Conservation (phyloP, 1,140 invertebrate species). For the Philopotamus ludificatus region DNA sequence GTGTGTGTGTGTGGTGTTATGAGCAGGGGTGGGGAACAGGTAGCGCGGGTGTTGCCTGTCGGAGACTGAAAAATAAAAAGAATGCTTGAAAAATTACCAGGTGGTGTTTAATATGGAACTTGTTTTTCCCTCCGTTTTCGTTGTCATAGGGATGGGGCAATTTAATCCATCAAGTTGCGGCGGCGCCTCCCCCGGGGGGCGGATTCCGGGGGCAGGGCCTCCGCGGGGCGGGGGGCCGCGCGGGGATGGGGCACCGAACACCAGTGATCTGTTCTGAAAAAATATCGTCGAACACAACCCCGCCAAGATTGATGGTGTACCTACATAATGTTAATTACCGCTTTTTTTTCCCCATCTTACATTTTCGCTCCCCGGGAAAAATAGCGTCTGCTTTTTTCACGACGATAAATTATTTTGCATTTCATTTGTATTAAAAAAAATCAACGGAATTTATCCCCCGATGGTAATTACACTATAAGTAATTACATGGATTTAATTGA, state of each 20-base stretch:
- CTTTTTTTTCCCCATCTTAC: constrained; percentile 28
- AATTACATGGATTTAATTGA: neutral
- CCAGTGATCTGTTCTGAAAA: constrained; percentile 33
- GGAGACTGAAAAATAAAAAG: constrained; percentile 49
- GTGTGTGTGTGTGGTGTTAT: neutral
- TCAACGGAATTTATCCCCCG: too few relatives aligned
- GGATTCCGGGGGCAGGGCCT: constrained; percentile 36
- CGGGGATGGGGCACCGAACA: neutral
- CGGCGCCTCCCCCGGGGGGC: constrained; percentile 46
- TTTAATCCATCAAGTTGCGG: constrained; percentile 58
- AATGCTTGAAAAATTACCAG: constrained; percentile 58
- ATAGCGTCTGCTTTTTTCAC: neutral
- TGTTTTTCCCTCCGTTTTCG: constrained; percentile 56
- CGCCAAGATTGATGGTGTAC: constrained; percentile 37
- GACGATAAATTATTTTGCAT: neutral
- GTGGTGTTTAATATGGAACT: constrained; percentile 55
- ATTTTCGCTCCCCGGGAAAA: neutral
- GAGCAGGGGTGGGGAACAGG: constrained; percentile 5
- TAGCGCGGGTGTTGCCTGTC: constrained; percentile 24
- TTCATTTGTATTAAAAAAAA: neutral
- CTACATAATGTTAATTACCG: constrained; percentile 36
- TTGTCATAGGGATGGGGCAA: constrained; percentile 58
- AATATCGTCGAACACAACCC: constrained; percentile 35
- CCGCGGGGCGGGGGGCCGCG: neutral
- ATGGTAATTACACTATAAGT: neutral